Conservation (phyloP, 2,888 invertebrate genomes). For the Luperina nickerlii region DNA sequence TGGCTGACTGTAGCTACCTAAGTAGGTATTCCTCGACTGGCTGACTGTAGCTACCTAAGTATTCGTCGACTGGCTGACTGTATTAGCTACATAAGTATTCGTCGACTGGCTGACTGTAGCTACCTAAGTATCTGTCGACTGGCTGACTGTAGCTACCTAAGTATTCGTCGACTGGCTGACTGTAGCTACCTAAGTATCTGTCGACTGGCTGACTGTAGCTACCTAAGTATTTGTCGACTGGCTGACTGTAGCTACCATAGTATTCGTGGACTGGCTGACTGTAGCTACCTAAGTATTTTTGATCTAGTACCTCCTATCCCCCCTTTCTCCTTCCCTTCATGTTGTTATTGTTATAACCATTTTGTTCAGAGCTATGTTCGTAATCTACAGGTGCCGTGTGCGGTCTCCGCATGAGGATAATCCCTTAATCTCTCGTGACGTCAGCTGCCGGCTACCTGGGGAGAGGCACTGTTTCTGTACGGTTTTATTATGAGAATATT, state of each 20-base stretch:
- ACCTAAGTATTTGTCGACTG: no score
- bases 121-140: no score
- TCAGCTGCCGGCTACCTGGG: slow-evolving; percentile 7
- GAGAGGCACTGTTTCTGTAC: not conserved
- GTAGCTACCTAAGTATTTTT: not conserved
- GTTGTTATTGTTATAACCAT: slow-evolving; percentile 16
- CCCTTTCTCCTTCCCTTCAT: not conserved
- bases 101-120: not conserved
- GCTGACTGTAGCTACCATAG: not conserved
- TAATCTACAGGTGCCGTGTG: slow-evolving; percentile 39
- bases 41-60: no score
- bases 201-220: no score
- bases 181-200: no score
- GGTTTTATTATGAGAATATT: slow-evolving; percentile 20
- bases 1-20: no score
- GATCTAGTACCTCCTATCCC: not conserved
- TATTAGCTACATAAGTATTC: not conserved
- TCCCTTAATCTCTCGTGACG: slow-evolving; percentile 41
- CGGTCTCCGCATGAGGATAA: slow-evolving; percentile 23
- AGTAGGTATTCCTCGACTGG: no score
- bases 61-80: not conserved
- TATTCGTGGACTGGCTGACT: not conserved
- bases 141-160: not conserved
- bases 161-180: no score
- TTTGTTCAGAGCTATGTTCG: slow-evolving; percentile 28